Evolutionary conservation across 1,140 invertebrate genomes (phyloP), one percentile per base, ranked within the genome.

Genomic region (Plectrocnemia conspersa): DNA sequence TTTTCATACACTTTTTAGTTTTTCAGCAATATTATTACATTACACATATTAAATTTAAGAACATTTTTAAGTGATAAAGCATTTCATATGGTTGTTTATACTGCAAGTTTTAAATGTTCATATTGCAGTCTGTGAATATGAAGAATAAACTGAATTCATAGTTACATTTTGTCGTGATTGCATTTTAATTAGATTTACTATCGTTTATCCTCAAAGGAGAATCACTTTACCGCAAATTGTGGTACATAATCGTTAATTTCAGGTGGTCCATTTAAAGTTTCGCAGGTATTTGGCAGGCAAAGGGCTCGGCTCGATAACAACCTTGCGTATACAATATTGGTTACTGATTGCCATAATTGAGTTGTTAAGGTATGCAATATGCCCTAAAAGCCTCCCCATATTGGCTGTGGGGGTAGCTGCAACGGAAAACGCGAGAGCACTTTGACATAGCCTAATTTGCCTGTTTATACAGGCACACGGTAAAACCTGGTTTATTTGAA

Each of bases 281-380:
- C 3, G 3, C 36, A 2, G 10, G 10, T 10, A 42, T 11, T 9
- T 10, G 40, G 18, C 6, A 4, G 13, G 13, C 16, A 13, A 40
- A 3, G 11, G 7, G n/a, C 3, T 9, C 13, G 16, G 36, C 9
- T 4, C 13, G 4, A 40, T 19, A 19, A n/a, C 22, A 19, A 5
- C 18, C 18, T 18, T 40, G 5, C 3, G 18, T 15, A 19, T 3
- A 40, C 16, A 25, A 21, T 15, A 46, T 41, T 36, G 52, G 45
- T 44, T 45, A 41, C 46, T 58, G 52, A 58, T 54, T 54, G 52
- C 36, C 56, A 44, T 58, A 58, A 58, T 58, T 58, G 56, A 58
- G 56, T 58, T 58, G 56, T 54, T 44, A 38, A 21, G 44, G 50
- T 33, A 29, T 53, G 50, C 56, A 49, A 19, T 49, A 25, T 36